Base-by-base conservation (phyloP, 2,797 vertebrate species). In the Falco concolor region DNA sequence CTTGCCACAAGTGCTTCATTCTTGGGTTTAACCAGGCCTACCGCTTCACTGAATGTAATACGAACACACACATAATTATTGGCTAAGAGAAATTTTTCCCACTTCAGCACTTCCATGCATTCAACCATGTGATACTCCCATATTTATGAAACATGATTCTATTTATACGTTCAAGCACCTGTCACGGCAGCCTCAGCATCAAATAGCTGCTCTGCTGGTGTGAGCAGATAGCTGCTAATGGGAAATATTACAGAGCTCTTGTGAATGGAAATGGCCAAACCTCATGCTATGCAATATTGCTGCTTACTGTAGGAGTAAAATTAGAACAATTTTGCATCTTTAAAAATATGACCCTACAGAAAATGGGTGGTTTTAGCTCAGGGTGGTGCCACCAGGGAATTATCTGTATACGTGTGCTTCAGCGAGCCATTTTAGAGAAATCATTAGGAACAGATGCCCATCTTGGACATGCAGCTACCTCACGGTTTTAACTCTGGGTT, bases 141-240 rank as follows among this genome's bases (percentile, higher is more conserved):
- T 50, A 76, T 81, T 86, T 92, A 72, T 56, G 60, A 93, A 93
- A n/a, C 40, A 54, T 73, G 67, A 40, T 89, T 84, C 80, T 92
- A 93, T 96, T 96, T 92, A 92, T 94, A 56, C 24, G 47, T 95
- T 84, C 81, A 89, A 95, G 67, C 75, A 82, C 70, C 83, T 91
- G 84, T 67, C 92, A 87, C 25, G 82, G 67, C 59, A 89, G 80
- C 40, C 32, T 92, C 74, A 73, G 67, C 54, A 54, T 63, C 77
- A 92, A 93, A 89, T 69, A 91, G 42, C 61, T 88, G 61, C 61
- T 93, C 57, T 88, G 85, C 61, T 90, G 63, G 47, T 82, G 34
- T 82, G 80, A 89, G 74, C 22, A 87, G 70, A 79, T 45, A 65
- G 47, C 12, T 92, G 65, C 36, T 90, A 93, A 82, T 38, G 56